Percentiles rank a stretch among this genome's conserved stretches.
phyloP scores from a whole-genome alignment of 2,888 invertebrate species.

The Lasioglossum pauxillum region DNA sequence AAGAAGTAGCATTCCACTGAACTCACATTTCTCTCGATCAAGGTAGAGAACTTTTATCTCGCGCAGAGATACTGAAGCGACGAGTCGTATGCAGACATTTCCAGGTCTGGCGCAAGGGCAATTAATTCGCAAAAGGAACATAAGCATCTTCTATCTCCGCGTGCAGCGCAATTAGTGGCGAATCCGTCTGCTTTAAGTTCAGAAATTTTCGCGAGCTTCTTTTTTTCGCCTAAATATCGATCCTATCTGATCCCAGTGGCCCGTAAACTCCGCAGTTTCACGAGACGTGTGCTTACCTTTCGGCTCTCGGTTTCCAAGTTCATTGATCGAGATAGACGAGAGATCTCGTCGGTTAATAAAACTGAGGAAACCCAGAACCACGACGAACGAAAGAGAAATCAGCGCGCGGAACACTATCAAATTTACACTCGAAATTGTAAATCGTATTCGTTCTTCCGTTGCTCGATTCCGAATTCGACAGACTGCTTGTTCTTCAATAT shows the following conservation, averaged over 20 bases:
- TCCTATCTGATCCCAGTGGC: slow-evolving; percentile 52
- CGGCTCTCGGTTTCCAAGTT: slow-evolving; percentile 66
- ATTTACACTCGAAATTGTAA: not conserved
- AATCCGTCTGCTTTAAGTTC: slow-evolving; percentile 5
- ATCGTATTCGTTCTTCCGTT: not conserved
- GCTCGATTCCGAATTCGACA: not conserved
- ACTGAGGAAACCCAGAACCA: slow-evolving; percentile 14
- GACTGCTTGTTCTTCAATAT: not conserved
- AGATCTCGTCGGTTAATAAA: slow-evolving; percentile 62
- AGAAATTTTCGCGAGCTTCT: slow-evolving; percentile 31
- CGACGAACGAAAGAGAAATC: not conserved
- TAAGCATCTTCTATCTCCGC: slow-evolving; percentile 2
- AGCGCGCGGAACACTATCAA: not conserved
- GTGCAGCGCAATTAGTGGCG: slow-evolving; percentile 10
- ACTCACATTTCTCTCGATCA: not conserved
- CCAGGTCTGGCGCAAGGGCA: not conserved
- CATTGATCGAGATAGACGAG: slow-evolving; percentile 59
- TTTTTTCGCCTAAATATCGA: slow-evolving; percentile 61
- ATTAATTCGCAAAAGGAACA: slow-evolving; percentile 27
- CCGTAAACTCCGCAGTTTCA: slow-evolving; percentile 60
- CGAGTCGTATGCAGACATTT: not conserved
- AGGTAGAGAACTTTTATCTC: not conserved
- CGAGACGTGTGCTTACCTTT: slow-evolving; percentile 63
- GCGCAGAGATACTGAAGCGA: not conserved
- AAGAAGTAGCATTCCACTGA: not conserved